Evolutionary conservation across 2,113 vertebrate genomes (phyloP), one percentile per base, ranked within the genome.

Genomic region (Erinaceus europaeus): DNA sequence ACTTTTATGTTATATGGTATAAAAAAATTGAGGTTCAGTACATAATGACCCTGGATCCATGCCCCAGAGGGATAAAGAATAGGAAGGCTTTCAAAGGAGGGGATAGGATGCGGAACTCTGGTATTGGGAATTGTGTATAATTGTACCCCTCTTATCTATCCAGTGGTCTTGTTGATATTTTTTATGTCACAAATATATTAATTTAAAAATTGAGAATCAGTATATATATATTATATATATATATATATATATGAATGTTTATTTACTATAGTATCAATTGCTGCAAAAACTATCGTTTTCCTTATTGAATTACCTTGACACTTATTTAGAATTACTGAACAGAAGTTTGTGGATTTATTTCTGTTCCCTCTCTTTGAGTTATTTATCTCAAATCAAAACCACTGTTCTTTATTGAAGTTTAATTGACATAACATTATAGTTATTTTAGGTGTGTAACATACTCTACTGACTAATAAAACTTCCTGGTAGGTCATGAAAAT

Each of bases 1-100:
- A 40, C 40, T 80, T 84, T 64, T 92, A 76, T 15, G 29, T 75
- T 34, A 81, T n/a, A n/a, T n/a, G n/a, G n/a, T n/a, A n/a, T n/a
- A n/a, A n/a, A n/a, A n/a, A n/a, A n/a, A n/a, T n/a, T n/a, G n/a
- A n/a, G n/a, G n/a, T n/a, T n/a, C n/a, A n/a, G n/a, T n/a, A n/a
- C n/a, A n/a, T n/a, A n/a, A n/a, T n/a, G n/a, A n/a, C n/a, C n/a
- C n/a, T n/a, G n/a, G n/a, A n/a, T n/a, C n/a, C n/a, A n/a, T n/a
- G n/a, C n/a, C n/a, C n/a, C n/a, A n/a, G n/a, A n/a, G n/a, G n/a
- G n/a, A n/a, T n/a, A n/a, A n/a, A n/a, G n/a, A n/a, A n/a, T n/a
- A n/a, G n/a, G n/a, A n/a, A n/a, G n/a, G n/a, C n/a, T n/a, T n/a
- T n/a, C n/a, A n/a, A n/a, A n/a, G n/a, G n/a, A n/a, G n/a, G n/a